These are phyloP conservation scores for Anthophora plumipes DNA, from an alignment of 2,888 invertebrate genomes.

Conservation along the genomic window DNA sequence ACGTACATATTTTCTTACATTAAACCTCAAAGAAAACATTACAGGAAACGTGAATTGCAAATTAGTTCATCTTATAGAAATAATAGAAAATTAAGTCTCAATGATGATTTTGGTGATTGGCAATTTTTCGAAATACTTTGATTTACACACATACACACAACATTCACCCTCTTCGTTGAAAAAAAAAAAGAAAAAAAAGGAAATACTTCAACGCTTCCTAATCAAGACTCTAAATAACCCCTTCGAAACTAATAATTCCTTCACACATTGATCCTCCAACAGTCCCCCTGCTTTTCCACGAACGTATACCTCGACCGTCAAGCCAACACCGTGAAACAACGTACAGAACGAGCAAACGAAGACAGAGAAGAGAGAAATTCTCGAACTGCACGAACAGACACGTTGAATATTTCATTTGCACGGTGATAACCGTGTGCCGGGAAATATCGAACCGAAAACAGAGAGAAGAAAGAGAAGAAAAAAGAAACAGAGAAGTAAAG, in stretches of 20 bases:
- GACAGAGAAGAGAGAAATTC: constrained; percentile 27
- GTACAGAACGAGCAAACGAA: not conserved
- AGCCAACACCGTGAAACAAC: not conserved
- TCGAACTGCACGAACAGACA: not conserved
- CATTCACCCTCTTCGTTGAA: too few species aligned
- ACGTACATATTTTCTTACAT: too few species aligned
- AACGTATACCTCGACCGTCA: not conserved
- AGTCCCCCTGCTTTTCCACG: not conserved
- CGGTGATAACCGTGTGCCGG: constrained; percentile 22
- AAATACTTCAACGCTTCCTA: not conserved
- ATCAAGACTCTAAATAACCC: constrained; percentile 19
- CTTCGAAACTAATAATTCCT: not conserved
- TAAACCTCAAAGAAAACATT: too few species aligned
- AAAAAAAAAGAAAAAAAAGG: too few species aligned
- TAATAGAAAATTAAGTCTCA: too few species aligned
- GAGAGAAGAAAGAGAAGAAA: not conserved
- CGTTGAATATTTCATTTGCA: constrained; percentile 14
- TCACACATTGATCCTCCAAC: constrained; percentile 1
- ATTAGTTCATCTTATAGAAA: too few species aligned
- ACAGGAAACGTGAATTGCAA: too few species aligned
- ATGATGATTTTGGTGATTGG: too few species aligned
- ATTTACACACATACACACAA: too few species aligned
- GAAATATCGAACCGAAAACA: constrained; percentile 27
- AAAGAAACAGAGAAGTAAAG: not conserved
- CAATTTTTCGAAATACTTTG: too few species aligned